Evolutionary conservation across 2,888 invertebrate species (phyloP), one percentile per base, ranked within the genome.

Genomic region (Eristalis pertinax): DNA sequence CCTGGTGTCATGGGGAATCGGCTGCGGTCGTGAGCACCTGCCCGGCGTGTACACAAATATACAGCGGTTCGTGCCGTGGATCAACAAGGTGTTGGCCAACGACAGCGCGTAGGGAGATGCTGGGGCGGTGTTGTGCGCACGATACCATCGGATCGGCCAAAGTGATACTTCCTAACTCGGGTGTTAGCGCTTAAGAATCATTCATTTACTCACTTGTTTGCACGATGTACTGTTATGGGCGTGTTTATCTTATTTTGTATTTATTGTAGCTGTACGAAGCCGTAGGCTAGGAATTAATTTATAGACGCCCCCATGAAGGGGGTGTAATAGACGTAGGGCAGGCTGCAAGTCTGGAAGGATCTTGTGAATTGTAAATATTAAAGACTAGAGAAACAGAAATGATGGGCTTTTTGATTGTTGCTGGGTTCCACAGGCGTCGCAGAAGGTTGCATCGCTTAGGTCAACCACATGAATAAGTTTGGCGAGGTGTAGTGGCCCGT

Each of bases 21-120:
- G 97, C 78, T 98, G 98, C 90, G 98, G 98, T 0, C 94, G 98
- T 0, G 97, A 98, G 90, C 97, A 98, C 90, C 93, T 98, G 8
- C 98, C 98, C 0, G 98, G 98, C 1, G 98, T 98, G 5, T 98
- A 98, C 91, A 98, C 98, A 0, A 98, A 98, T 90, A 97, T 98
- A 91, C 97, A 98, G 92, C 97, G 97, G 92, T 98, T 98, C 92
- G 97, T 97, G 89, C 97, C 97, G 24, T 98, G 98, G 98, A 96
- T 98, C 70, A 97, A 97, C 90, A 97, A 97, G 93, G 96, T 97
- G 35, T 95, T 97, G 94, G 92, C 92, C 85, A 93, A 93, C 41
- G 93, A 93, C 65, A 92, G 91, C 87, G 90, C 91, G 91, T 92
- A 92, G 89, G 83, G n/a, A 43, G 43, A n/a, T 60, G 64, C 24